Conservation (phyloP, 2,113 vertebrate genomes). For the Platysteira castanea region DNA sequence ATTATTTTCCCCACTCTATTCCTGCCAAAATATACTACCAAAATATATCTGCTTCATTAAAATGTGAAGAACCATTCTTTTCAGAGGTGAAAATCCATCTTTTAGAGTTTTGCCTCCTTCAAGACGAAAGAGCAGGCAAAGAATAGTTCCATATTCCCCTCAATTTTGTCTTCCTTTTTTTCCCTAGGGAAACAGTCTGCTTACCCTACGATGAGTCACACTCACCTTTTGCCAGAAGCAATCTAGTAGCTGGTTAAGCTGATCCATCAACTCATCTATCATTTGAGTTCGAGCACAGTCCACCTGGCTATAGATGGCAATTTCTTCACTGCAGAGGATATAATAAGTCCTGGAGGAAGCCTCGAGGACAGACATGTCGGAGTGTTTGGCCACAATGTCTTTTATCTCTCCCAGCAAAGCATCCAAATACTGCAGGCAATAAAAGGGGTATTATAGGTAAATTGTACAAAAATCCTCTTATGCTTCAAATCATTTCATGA, state of each 20-base stretch:
- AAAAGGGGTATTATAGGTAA: neutral
- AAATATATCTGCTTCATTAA: neutral
- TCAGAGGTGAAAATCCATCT: neutral
- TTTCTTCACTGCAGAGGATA: slow-evolving; percentile 71
- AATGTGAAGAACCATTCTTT: neutral
- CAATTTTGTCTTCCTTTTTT: neutral
- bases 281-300: slow-evolving; percentile 70
- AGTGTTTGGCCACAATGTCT: slow-evolving; percentile 70
- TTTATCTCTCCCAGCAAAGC: slow-evolving; percentile 75
- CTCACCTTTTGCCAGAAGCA: slow-evolving; percentile 72
- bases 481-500: neutral
- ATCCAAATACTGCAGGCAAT: slow-evolving; percentile 71
- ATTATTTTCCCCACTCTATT: neutral
- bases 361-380: slow-evolving; percentile 75
- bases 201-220: neutral
- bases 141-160: neutral
- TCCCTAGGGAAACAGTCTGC: neutral
- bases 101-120: neutral
- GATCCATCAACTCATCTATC: slow-evolving; percentile 73
- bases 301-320: slow-evolving; percentile 49
- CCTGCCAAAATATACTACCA: neutral
- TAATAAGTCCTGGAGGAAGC: slow-evolving; percentile 77
- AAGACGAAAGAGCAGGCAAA: neutral
- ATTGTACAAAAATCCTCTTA: neutral
- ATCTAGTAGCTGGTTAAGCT: slow-evolving; percentile 69